phyloP scores from a whole-genome alignment of 1,140 invertebrate genomes.

The Atta texana region DNA sequence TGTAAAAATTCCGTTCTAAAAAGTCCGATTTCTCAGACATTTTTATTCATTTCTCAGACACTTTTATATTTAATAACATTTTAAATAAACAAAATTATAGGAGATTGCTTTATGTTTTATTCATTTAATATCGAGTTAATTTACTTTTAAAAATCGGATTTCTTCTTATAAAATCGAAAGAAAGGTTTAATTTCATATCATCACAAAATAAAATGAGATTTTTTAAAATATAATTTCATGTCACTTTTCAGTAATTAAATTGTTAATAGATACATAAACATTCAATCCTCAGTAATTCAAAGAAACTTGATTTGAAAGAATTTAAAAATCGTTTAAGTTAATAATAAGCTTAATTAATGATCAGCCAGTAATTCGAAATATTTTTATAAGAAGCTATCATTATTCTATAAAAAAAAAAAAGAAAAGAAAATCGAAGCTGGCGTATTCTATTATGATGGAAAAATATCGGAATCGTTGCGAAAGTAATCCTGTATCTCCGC shows the following conservation, averaged over 20 bases:
- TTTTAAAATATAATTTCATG: neutral
- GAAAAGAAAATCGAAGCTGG: neutral
- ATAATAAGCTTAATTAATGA: neutral
- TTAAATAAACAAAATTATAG: neutral
- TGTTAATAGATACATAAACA: neutral
- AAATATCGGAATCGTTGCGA: neutral
- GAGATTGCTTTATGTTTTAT: neutral
- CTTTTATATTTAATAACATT: neutral
- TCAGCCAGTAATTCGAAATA: neutral
- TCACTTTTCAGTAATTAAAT: neutral
- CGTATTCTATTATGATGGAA: neutral
- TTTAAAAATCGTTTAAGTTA: neutral
- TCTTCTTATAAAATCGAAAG: neutral
- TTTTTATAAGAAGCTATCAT: neutral
- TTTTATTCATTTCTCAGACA: no score
- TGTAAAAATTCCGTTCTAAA: neutral
- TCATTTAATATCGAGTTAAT: neutral
- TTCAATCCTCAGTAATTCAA: neutral
- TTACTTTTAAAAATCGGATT: neutral
- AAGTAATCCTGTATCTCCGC: constrained; percentile 37
- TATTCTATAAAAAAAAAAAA: neutral
- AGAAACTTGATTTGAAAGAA: neutral
- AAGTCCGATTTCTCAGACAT: neutral
- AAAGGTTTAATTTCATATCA: neutral
- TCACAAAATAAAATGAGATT: neutral